Evolutionary conservation across 2,797 vertebrate species (phyloP).

Genomic region (Semaprochilodus insignis): DNA sequence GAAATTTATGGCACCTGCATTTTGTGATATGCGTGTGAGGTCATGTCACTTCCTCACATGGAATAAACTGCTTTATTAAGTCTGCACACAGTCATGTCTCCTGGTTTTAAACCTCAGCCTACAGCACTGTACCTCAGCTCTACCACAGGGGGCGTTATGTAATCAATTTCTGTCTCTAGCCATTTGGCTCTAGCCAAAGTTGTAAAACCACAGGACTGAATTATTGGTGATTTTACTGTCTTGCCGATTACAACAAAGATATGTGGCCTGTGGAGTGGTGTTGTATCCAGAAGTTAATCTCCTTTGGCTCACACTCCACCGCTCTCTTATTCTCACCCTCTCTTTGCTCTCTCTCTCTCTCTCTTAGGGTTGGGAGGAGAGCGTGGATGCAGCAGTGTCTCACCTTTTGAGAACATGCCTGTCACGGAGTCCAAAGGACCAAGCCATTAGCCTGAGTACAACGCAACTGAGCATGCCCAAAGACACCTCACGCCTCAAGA

Average conservation of each 20-base stretch:
- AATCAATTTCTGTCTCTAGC: not conserved
- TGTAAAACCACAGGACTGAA: not conserved
- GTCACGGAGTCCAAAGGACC: conserved; percentile 92
- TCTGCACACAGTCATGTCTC: not conserved
- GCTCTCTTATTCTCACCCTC: not conserved
- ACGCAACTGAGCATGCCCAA: conserved; percentile 84
- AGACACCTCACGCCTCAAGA: conserved; percentile 90
- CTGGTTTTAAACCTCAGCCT: not conserved
- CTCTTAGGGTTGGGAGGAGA: conserved; percentile 94
- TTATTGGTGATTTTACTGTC: conserved; percentile 4
- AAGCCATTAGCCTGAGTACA: conserved; percentile 82
- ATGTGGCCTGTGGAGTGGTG: not conserved
- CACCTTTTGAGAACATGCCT: conserved; percentile 92
- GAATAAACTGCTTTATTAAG: too few relatives aligned
- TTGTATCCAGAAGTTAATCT: not conserved
- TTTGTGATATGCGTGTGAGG: too few relatives aligned
- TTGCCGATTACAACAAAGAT: conserved; percentile 7
- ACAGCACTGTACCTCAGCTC: not conserved
- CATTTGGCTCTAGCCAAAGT: not conserved
- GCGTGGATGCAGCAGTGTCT: conserved; percentile 89
- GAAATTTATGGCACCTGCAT: too few relatives aligned
- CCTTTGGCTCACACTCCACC: not conserved
- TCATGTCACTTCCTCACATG: too few relatives aligned
- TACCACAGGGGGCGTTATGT: conserved; percentile 26
- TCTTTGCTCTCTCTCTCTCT: not conserved